These are phyloP conservation scores for Pharmacophagus antenor DNA, from an alignment of 2,888 invertebrate species.

Conservation along the genomic window DNA sequence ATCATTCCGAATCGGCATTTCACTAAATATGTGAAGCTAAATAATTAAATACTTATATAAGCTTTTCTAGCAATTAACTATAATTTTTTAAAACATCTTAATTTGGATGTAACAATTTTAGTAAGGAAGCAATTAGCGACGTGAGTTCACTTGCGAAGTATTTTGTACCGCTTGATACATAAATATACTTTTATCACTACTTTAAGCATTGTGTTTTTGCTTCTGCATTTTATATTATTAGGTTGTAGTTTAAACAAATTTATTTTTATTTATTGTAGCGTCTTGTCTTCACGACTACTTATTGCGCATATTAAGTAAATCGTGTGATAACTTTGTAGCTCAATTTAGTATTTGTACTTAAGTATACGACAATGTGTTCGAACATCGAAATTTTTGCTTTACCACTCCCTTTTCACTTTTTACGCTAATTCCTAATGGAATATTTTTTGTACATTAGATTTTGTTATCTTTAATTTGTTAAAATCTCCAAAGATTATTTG, in stretches of 20 bases:
- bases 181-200: constrained; percentile 39
- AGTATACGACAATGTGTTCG: constrained; percentile 59
- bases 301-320: constrained; percentile 57
- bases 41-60: constrained; percentile 12
- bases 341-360: constrained; percentile 67
- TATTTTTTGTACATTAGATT: constrained; percentile 12
- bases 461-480: background rate
- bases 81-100: constrained; percentile 31
- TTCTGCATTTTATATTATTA: constrained; percentile 56
- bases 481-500: constrained; percentile 23
- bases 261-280: constrained; percentile 45
- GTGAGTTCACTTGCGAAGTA: constrained; percentile 46
- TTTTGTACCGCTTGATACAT: constrained; percentile 50
- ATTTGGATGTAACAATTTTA: constrained; percentile 33
- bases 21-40: constrained; percentile 17
- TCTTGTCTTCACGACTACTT: constrained; percentile 58
- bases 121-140: constrained; percentile 66
- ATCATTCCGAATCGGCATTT: constrained; percentile 35
- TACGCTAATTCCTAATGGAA: constrained; percentile 34
- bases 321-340: constrained; percentile 66
- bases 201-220: constrained; percentile 54
- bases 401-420: constrained; percentile 23
- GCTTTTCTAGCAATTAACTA: constrained; percentile 24
- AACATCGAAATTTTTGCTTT: constrained; percentile 50
- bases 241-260: constrained; percentile 39